Evolutionary conservation across 2,113 vertebrate species (phyloP), one percentile per base, ranked within the genome.

Genomic region (Megaptera novaeangliae): DNA sequence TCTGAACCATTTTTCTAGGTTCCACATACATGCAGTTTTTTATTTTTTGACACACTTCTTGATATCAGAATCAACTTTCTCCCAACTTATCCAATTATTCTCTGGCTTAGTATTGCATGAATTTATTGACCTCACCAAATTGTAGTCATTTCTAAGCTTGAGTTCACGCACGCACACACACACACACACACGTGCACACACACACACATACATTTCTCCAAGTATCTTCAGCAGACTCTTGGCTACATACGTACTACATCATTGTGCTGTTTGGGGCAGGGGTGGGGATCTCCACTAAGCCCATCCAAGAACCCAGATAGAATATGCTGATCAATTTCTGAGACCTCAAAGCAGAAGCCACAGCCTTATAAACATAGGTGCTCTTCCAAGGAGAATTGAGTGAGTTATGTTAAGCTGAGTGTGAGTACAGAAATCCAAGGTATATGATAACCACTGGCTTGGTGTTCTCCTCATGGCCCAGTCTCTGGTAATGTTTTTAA

Each of bases 341-440:
- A 74, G 20, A 31, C 63, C 23, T 21, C 44, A 86, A 41, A 96
- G 61, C 75, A 78, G 57, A 89, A 91, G 39, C n/a, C 59, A 49
- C 0, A 13, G 8, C 6, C 11, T 74, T 11, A 13, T 29, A 59
- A 86, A 81, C 6, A 80, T 0, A 49, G n/a, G 9, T 0, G 0
- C 36, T 29, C 57, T 39, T 36, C 52, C 34, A 55, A 89, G n/a
- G 29, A 80, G 57, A 75, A 13, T 0, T 15, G 69, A 82, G 29
- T 25, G 63, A 93, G 23, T n/a, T 9, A 25, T 68, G 57, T 49
- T 5, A 8, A 69, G 46, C 57, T n/a, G 49, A 69, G 13, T 6
- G 1, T 14, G 27, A 34, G 11, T 29, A 15, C n/a, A 20, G 49
- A 80, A 81, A 57, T 31, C 72, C 57, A 74, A 55, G 25, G 20